Percentiles rank a stretch among this genome's conserved stretches.
These are phyloP conservation scores for Sinocyclocheilus grahami DNA, from an alignment of 2,113 vertebrate genomes.

Conservation along the genomic window DNA sequence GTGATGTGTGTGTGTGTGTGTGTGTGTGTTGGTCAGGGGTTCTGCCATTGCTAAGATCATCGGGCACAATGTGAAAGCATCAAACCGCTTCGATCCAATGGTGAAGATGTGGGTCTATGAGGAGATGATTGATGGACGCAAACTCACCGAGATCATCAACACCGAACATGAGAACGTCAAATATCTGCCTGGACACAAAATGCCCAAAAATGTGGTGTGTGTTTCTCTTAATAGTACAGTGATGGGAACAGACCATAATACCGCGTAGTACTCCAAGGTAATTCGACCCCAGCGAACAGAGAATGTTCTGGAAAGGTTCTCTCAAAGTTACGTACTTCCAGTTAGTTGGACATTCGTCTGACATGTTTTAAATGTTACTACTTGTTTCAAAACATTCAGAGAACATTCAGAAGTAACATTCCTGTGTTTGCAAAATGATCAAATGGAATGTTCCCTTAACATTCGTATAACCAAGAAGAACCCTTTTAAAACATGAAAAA, in stretches of 20 bases:
- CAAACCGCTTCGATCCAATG: conserved; percentile 76
- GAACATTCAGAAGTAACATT: too few relatives aligned
- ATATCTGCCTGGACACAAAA: conserved; percentile 81
- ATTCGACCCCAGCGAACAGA: too few relatives aligned
- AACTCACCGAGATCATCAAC: conserved; percentile 83
- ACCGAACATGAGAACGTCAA: conserved; percentile 85
- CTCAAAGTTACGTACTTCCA: too few relatives aligned
- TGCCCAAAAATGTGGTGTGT: conserved; percentile 82
- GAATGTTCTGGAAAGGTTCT: too few relatives aligned
- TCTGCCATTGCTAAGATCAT: conserved; percentile 83
- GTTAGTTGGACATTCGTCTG: too few relatives aligned
- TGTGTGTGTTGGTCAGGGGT: conserved; percentile 70
- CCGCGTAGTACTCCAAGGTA: not conserved
- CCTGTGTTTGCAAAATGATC: too few relatives aligned
- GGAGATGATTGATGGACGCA: conserved; percentile 76
- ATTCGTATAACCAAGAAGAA: too few relatives aligned
- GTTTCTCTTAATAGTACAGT: not conserved
- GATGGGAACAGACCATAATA: not conserved
- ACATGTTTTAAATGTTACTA: too few relatives aligned
- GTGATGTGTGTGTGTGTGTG: not conserved
- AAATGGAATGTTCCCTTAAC: too few relatives aligned
- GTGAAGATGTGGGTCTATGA: conserved; percentile 89
- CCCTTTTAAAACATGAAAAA: too few relatives aligned
- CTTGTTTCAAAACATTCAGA: too few relatives aligned
- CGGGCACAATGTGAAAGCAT: conserved; percentile 77